Evolutionary conservation across 2,888 invertebrate genomes (phyloP), one percentile per base, ranked within the genome.

Genomic region (Aricia artaxerxes): DNA sequence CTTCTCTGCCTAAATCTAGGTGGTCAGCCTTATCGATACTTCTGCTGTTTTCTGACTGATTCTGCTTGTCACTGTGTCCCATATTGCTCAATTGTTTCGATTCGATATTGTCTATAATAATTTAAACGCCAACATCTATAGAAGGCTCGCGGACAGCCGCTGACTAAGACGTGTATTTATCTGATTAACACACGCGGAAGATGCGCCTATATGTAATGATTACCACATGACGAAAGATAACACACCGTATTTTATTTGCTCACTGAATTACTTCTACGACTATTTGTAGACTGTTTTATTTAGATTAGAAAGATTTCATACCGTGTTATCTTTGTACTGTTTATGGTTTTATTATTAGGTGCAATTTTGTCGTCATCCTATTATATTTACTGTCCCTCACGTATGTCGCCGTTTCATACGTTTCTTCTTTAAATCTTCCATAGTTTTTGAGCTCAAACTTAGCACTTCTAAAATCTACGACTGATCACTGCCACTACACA

Each of bases 1-100:
- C 84, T n/a, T 79, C 79, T 72, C 78, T 80, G 24, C 77, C 73
- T 24, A 69, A 24, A 38, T 79, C 78, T 4, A n/a, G 73, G 60
- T 79, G 73, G 31, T 80, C 79, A 24, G 53, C 73, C n/a, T 31
- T 72, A 57, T 77, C n/a, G 9, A 24, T 11, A 38, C 53, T 61
- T 24, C 49, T 60, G 35, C 9, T 60, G 77, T 77, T 77, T 75
- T 53, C 73, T 31, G 38, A 44, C 44, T 13, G 24, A 61, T 79
- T 79, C 13, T 78, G 24, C 9, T 61, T 40, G 16, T 73, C 75
- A 49, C 44, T 44, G 44, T 16, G 73, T 9, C 60, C 73, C 78
- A 79, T 79, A 61, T 61, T 79, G 6, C 35, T 57, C 49, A 53
- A 35, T 6, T 35, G 49, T 24, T 44, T 24, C 13, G 2, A 2